Conservation (phyloP, 92 coral and sea anemone genomes). For the Palythoa grandiflora region DNA sequence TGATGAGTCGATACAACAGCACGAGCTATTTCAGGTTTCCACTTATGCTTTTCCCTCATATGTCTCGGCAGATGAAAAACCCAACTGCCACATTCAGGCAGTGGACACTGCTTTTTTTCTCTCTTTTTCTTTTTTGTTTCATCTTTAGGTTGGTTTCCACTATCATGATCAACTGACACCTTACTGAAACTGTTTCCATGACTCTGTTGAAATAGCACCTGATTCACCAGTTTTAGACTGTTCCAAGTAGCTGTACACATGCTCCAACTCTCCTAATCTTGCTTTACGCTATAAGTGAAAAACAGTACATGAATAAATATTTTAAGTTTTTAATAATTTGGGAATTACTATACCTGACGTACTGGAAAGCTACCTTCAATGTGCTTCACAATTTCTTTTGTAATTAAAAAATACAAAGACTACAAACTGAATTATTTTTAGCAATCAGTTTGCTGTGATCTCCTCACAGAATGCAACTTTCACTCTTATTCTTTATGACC, state of each 20-base stretch:
- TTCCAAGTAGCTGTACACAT: not conserved
- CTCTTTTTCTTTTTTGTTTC: conserved; percentile 4
- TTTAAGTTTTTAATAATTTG: not conserved
- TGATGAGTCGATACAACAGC: conserved; percentile 30
- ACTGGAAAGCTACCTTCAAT: not conserved
- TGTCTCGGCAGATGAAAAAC: conserved; percentile 49
- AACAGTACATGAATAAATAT: not conserved
- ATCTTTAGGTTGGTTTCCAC: conserved; percentile 4
- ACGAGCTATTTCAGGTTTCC: conserved; percentile 37
- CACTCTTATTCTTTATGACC: too few species aligned
- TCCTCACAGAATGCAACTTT: too few species aligned
- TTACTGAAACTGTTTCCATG: not conserved
- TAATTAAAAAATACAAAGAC: not conserved
- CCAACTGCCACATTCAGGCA: conserved; percentile 20
- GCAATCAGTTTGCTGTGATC: too few species aligned
- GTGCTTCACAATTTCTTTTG: not conserved
- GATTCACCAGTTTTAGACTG: not conserved
- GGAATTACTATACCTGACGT: not conserved
- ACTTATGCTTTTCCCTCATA: conserved; percentile 45
- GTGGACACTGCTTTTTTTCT: conserved; percentile 38
- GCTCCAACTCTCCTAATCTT: conserved; percentile 19
- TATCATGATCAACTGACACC: not conserved
- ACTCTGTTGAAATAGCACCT: not conserved
- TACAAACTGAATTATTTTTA: not conserved
- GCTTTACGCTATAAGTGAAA: conserved; percentile 16